phyloP scores from a whole-genome alignment of 2,888 invertebrate genomes.

The Dryococelus australis region DNA sequence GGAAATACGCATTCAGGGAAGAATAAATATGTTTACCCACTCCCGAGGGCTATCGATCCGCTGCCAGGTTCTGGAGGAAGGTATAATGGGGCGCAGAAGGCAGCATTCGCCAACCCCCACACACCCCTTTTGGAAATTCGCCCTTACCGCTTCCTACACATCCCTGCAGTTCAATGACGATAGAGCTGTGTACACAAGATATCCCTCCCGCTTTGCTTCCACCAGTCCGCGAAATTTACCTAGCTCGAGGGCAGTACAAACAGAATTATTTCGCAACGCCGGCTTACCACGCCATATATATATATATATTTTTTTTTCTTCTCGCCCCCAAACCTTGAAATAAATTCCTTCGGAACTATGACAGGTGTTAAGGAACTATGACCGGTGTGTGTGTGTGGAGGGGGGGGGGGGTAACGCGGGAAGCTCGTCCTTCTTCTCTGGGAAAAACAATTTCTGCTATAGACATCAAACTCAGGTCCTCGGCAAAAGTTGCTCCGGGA shows the following conservation, averaged over 20 bases:
- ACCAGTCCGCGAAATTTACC: neutral
- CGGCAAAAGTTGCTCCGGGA: no score
- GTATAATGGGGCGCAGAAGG: neutral
- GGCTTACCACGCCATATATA: neutral
- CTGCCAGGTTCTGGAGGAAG: neutral
- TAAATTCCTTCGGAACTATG: neutral
- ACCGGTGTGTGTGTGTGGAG: neutral
- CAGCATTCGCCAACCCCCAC: neutral
- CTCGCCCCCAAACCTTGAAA: neutral
- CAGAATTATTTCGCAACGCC: constrained; percentile 2
- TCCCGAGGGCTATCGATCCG: neutral
- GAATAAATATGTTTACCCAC: constrained; percentile 9
- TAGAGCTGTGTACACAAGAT: constrained; percentile 16
- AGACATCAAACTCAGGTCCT: no score
- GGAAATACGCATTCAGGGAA: constrained; percentile 11
- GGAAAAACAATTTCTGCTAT: no score
- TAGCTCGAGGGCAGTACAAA: neutral
- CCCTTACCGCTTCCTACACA: neutral
- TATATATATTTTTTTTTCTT: neutral
- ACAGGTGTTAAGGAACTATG: no score
- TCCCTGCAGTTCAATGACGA: neutral
- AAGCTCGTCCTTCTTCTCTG: no score
- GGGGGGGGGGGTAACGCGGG: no score
- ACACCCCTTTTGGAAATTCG: neutral
- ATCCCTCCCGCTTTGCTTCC: neutral